Base-by-base conservation (phyloP, 2,797 vertebrate species). In the Darevskia nairensis region DNA sequence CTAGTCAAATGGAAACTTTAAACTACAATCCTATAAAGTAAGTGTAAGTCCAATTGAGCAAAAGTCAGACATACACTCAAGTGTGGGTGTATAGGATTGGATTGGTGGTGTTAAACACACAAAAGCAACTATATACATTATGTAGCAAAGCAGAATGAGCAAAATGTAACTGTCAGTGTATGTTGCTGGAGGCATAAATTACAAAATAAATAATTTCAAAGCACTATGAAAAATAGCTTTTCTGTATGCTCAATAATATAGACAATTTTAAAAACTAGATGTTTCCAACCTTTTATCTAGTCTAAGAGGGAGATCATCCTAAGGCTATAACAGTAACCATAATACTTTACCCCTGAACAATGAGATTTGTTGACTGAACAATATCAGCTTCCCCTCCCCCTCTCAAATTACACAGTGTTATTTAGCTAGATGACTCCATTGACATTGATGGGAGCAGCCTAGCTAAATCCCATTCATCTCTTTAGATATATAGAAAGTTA, bases 401-500 rank as follows among this genome's bases (percentile, higher is more conserved):
- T 32, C 82, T 85, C 86, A 89, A 82, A 25, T 68, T 80, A 4
- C 81, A 87, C 64, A 0, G 0, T 35, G 84, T 88, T 88, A 84
- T 84, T 91, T 74, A 91, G 44, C 81, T n/a, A 46, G 0, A 17
- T 41, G 84, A 78, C 84, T 92, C 87, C 0, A 0, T 21, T 1
- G 0, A 88, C 77, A 90, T 88, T 90, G 89, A 86, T 0, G 27
- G 23, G 85, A 94, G 89, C 44, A 89, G 74, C 21, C 84, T 15
- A 90, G 69, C 66, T 89, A 88, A 93, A 95, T 82, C 88, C 84
- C 83, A 75, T 7, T 68, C 91, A 88, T 0, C 64, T 68, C 39
- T 89, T 25, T 68, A 85, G 74, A 84, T 81, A 91, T 29, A 10
- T 9, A 80, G 39, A 82, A 89, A 77, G 88, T 92, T 92, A 84